Conservation (phyloP, 2,113 vertebrate genomes). For the Conger conger region DNA sequence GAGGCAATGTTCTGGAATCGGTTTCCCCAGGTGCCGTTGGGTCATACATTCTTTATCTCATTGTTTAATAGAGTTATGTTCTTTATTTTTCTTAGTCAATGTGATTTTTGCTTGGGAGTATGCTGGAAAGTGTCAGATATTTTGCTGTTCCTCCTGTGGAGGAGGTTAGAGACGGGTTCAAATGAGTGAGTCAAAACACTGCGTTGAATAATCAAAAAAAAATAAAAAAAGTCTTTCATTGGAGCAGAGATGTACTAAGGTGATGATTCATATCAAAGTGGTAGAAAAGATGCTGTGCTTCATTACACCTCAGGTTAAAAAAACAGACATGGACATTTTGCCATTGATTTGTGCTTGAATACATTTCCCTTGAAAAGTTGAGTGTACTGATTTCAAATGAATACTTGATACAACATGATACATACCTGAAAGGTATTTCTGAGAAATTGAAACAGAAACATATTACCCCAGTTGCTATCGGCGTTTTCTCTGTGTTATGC, state of each 20-base stretch:
- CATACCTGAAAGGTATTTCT: neutral
- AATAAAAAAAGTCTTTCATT: neutral
- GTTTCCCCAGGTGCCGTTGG: neutral
- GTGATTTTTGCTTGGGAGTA: neutral
- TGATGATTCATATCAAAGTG: neutral
- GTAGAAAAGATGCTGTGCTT: neutral
- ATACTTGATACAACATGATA: neutral
- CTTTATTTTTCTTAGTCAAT: neutral
- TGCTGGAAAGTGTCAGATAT: neutral
- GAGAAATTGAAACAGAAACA: neutral
- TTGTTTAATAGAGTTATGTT: neutral
- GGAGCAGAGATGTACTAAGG: neutral
- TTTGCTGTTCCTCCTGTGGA: neutral
- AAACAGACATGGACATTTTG: too few species aligned
- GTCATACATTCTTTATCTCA: neutral
- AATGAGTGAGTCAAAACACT: neutral
- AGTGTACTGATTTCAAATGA: neutral
- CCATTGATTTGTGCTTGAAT: neutral
- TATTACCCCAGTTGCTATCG: neutral
- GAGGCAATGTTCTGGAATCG: neutral
- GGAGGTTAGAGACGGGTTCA: constrained; percentile 1
- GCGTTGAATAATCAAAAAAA: neutral
- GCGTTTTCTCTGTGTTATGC: neutral
- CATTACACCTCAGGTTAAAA: too few species aligned
- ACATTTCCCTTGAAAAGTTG: neutral